Evolutionary conservation across 2,888 invertebrate genomes (phyloP).

Genomic region (Atrina japonica): DNA sequence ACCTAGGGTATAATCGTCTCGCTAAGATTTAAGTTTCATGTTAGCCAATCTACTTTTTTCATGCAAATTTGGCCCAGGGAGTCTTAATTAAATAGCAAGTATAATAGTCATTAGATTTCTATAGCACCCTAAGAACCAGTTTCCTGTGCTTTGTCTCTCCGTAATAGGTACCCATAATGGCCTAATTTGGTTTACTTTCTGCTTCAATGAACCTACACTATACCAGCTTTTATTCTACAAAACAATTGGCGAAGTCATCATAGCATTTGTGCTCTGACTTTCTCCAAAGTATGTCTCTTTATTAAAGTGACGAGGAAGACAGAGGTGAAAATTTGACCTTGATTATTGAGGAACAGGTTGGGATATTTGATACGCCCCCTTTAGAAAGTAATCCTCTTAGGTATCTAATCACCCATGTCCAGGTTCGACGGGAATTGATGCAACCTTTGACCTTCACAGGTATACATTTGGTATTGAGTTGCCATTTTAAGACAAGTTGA

Average conservation of each 20-base stretch:
- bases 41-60: conserved; percentile 43
- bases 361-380: conserved; percentile 18
- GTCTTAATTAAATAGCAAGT: conserved; percentile 48
- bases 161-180: conserved; percentile 42
- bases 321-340: conserved; percentile 35
- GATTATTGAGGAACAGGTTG: conserved; percentile 30
- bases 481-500: conserved; percentile 26
- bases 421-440: conserved; percentile 30
- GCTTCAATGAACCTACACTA: conserved; percentile 34
- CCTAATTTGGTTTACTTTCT: conserved; percentile 42
- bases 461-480: conserved; percentile 29
- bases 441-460: conserved; percentile 30
- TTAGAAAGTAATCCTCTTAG: conserved; percentile 16
- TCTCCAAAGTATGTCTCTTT: conserved; percentile 42
- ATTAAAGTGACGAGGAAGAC: conserved; percentile 34
- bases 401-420: conserved; percentile 29
- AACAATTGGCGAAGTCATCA: conserved; percentile 44
- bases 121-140: conserved; percentile 40
- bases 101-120: conserved; percentile 49
- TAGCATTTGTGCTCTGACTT: conserved; percentile 37
- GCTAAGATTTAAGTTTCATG: conserved; percentile 24
- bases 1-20: conserved; percentile 32
- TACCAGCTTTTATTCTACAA: conserved; percentile 28
- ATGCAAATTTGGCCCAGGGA: conserved; percentile 49
- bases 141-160: conserved; percentile 49